phyloP scores from a whole-genome alignment of 1,140 invertebrate species.

The Popillia japonica region DNA sequence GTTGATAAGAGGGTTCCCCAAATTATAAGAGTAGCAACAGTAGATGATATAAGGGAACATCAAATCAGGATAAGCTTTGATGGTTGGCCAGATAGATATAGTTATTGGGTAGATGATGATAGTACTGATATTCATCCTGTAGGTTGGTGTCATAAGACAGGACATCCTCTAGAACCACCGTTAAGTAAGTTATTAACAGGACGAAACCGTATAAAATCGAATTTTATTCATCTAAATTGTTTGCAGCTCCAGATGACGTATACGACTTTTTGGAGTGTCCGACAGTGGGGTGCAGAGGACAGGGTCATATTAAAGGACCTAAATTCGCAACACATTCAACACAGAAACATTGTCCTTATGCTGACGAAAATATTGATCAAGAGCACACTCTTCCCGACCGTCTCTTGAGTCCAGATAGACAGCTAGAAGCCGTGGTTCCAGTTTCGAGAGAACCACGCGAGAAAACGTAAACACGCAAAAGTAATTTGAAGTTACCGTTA shows the following conservation, averaged over 20 bases:
- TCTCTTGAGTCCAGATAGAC: slow-evolving; percentile 57
- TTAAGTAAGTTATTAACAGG: slow-evolving; percentile 68
- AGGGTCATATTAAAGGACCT: slow-evolving; percentile 79
- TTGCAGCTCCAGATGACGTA: slow-evolving; percentile 68
- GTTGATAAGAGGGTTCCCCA: slow-evolving; percentile 86
- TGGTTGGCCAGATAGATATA: slow-evolving; percentile 87
- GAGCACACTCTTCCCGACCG: slow-evolving; percentile 66
- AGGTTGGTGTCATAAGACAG: slow-evolving; percentile 89
- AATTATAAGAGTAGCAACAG: slow-evolving; percentile 86
- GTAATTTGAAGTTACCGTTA: too few species aligned
- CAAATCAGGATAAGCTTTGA: slow-evolving; percentile 89
- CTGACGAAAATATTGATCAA: slow-evolving; percentile 70
- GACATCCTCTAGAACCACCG: slow-evolving; percentile 85
- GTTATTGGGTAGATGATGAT: slow-evolving; percentile 92
- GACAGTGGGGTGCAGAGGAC: slow-evolving; percentile 79
- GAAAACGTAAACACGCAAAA: slow-evolving; percentile 58
- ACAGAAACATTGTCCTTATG: slow-evolving; percentile 86
- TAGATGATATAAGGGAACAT: slow-evolving; percentile 79
- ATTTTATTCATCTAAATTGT: not conserved
- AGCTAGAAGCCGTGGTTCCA: slow-evolving; percentile 56
- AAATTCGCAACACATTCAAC: slow-evolving; percentile 79
- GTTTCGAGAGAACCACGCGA: slow-evolving; percentile 58
- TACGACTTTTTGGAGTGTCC: slow-evolving; percentile 71
- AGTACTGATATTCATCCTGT: slow-evolving; percentile 89
- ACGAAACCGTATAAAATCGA: not conserved